Evolutionary conservation across 2,888 invertebrate genomes (phyloP).

Genomic region (Caprella mutica): DNA sequence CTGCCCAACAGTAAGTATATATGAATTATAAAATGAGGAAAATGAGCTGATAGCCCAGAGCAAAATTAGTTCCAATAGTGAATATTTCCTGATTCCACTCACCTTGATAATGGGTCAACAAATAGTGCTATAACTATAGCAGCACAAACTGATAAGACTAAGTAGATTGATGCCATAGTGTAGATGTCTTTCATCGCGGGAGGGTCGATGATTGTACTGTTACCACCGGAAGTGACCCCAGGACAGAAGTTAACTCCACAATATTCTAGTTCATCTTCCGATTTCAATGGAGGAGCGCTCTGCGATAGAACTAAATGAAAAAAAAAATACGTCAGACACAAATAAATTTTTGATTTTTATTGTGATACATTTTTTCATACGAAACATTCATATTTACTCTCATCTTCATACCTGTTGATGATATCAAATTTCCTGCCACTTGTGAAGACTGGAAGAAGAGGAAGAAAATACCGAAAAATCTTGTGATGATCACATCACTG

Average conservation of each 20-base stretch:
- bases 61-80: no score
- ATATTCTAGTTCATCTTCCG: slow-evolving; percentile 21
- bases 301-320: slow-evolving; percentile 62
- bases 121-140: slow-evolving; percentile 74
- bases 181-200: slow-evolving; percentile 67
- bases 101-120: slow-evolving; percentile 81
- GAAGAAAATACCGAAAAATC: slow-evolving; percentile 98
- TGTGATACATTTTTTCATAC: no score
- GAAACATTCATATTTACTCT: no score
- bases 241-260: slow-evolving; percentile 52
- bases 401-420: slow-evolving; percentile 64
- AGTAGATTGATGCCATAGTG: slow-evolving; percentile 76
- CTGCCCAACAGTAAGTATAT: background rate
- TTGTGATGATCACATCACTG: slow-evolving; percentile 81
- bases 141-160: slow-evolving; percentile 72
- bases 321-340: no score
- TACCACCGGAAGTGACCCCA: slow-evolving; percentile 29
- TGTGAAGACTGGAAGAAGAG: slow-evolving; percentile 93
- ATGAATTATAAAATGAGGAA: slow-evolving; percentile 38
- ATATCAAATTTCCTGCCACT: slow-evolving; percentile 90
- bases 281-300: slow-evolving; percentile 49
- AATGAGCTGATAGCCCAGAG: slow-evolving; percentile 41
- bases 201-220: slow-evolving; percentile 49
- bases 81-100: slow-evolving; percentile 38
- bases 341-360: background rate